Percentiles rank a stretch among this genome's conserved stretches.
phyloP scores from a whole-genome alignment of 2,113 vertebrate species.

The Ibidorhyncha struthersii region DNA sequence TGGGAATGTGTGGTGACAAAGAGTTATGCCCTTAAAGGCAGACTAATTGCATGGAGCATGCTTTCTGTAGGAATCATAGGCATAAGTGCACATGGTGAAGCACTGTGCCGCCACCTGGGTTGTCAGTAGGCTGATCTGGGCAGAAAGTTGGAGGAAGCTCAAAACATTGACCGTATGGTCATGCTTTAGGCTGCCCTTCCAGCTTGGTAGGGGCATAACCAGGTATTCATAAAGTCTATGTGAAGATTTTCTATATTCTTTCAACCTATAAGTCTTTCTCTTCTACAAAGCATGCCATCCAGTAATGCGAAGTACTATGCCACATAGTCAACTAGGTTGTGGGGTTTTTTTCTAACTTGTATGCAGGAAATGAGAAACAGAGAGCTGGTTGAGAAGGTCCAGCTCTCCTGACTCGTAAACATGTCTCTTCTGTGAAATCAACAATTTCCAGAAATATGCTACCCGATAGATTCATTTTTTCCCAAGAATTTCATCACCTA shows the following conservation, averaged over 20 bases:
- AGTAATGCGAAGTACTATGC: background rate
- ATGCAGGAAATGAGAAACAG: background rate
- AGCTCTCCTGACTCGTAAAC: background rate
- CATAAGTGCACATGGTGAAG: background rate
- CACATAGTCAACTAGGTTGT: rapidly evolving
- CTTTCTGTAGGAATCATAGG: background rate
- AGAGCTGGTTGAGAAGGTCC: background rate
- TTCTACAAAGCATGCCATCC: background rate
- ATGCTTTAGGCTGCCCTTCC: background rate
- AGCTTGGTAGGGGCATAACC: background rate
- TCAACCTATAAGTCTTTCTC: background rate
- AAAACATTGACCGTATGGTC: background rate
- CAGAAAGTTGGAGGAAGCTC: background rate
- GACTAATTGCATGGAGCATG: background rate
- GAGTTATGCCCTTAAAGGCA: background rate
- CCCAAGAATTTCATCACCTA: background rate
- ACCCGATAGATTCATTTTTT: background rate
- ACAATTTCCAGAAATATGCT: background rate
- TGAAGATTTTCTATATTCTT: background rate
- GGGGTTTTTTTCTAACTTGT: background rate
- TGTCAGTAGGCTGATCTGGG: background rate
- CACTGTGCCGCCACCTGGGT: background rate
- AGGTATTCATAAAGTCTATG: background rate
- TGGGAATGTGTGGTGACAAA: background rate
- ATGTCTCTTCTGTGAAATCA: background rate